Evolutionary conservation across 2,888 invertebrate genomes (phyloP).

Genomic region (Chloromyia formosa): DNA sequence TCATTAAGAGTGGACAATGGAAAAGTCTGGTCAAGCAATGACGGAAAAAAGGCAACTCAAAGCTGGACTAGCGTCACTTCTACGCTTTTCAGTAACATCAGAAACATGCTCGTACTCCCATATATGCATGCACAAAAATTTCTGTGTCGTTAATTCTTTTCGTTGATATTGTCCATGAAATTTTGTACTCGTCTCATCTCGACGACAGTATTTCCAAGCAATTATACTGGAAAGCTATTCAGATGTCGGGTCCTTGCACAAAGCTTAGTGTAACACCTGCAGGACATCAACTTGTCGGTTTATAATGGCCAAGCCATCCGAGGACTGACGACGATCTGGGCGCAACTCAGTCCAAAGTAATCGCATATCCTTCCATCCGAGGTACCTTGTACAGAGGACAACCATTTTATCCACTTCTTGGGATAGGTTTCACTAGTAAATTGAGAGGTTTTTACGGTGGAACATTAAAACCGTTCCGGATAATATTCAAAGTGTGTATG

Average conservation of each 20-base stretch:
- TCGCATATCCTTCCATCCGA: neutral
- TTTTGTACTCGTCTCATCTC: constrained; percentile 4
- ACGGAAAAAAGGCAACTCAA: neutral
- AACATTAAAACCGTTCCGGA: constrained; percentile 17
- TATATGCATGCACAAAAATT: constrained; percentile 14
- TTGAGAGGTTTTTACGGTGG: constrained; percentile 26
- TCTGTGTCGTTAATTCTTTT: constrained; percentile 20
- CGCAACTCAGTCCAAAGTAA: neutral
- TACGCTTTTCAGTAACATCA: neutral
- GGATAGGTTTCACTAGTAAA: constrained; percentile 32
- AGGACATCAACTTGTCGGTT: constrained; percentile 45
- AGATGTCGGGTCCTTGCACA: neutral
- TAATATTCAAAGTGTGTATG: neutral
- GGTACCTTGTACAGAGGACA: neutral
- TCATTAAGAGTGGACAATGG: constrained; percentile 41
- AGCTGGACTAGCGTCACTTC: neutral
- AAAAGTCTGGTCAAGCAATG: neutral
- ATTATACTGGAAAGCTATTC: constrained; percentile 30
- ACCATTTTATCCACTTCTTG: neutral
- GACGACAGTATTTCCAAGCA: constrained; percentile 8
- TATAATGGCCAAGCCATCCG: constrained; percentile 19
- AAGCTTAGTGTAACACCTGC: constrained; percentile 46
- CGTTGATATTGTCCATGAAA: constrained; percentile 26
- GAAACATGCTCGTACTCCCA: neutral
- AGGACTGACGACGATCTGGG: neutral